Evolutionary conservation across 2,113 vertebrate genomes (phyloP), one percentile per base, ranked within the genome.

Genomic region (Paracanthobrama guichenoti): DNA sequence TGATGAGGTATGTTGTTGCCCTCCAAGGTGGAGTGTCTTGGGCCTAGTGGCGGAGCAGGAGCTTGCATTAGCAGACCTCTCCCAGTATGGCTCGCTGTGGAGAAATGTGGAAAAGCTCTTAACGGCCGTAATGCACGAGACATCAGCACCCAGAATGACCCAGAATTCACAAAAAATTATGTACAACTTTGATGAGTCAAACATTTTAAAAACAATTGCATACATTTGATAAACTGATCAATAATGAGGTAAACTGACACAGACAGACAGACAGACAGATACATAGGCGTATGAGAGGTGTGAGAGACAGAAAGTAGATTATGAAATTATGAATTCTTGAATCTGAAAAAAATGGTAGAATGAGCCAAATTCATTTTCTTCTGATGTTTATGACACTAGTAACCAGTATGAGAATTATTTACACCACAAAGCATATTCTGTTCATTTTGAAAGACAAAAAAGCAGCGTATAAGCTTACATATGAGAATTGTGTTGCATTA

Each of bases 1-100:
- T 77, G 90, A 91, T 91, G 90, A 91, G 89, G 90, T 91, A 88
- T 91, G 90, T 82, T 91, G 90, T 87, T 91, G 90, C 89, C 89
- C 90, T 90, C 90, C 90, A 75, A 91, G 90, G 90, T 91, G 90
- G 84, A 91, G 90, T 89, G 90, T 91, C 90, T 91, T 91, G 90
- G 90, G 90, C 90, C 90, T 90, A 90, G 89, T 77, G 82, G 90
- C 90, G 75, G 90, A 90, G 84, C 90, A 91, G 86, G 89, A 90
- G 89, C 90, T 90, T 89, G 90, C 86, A 90, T 91, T 91, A 90
- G 90, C 83, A 76, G 90, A 90, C 87, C 90, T 90, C 89, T 91
- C 90, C 90, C 90, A 91, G 90, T 91, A 91, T 74, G 90, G 89
- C 86, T 91, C 90, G 84, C 90, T 91, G 90, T 90, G 90, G 90